These are phyloP conservation scores for Drosophila pseudotakahashii DNA, from an alignment of 2,888 invertebrate species.

Conservation along the genomic window DNA sequence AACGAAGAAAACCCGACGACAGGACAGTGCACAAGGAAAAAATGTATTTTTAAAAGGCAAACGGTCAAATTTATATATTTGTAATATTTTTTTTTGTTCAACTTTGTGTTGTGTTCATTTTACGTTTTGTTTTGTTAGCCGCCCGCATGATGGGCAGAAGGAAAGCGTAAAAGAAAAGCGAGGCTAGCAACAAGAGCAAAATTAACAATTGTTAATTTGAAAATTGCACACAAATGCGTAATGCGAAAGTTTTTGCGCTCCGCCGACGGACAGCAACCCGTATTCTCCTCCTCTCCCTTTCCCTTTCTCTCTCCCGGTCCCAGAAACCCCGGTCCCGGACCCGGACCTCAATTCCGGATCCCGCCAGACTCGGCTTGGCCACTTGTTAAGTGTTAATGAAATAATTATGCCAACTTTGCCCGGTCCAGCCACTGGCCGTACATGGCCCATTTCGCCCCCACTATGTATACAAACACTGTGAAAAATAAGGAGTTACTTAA, in stretches of 20 bases:
- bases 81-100: slow-evolving; percentile 33
- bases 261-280: slow-evolving; percentile 31
- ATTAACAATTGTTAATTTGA: slow-evolving; percentile 82
- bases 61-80: slow-evolving; percentile 64
- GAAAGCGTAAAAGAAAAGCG: slow-evolving; percentile 34
- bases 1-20: slow-evolving; percentile 64
- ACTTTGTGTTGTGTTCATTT: slow-evolving; percentile 44
- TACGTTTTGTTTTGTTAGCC: slow-evolving; percentile 47
- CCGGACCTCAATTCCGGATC: slow-evolving; percentile 14
- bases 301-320: neutral
- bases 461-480: slow-evolving; percentile 18
- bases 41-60: slow-evolving; percentile 76
- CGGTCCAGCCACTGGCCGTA: slow-evolving; percentile 54
- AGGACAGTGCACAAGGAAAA: slow-evolving; percentile 41
- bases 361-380: slow-evolving; percentile 55
- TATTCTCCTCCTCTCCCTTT: neutral
- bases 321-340: neutral
- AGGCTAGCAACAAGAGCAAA: slow-evolving; percentile 54
- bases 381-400: slow-evolving; percentile 81
- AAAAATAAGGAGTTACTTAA: neutral
- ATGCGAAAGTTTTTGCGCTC: slow-evolving; percentile 76
- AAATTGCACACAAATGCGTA: slow-evolving; percentile 81
- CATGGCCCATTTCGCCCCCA: slow-evolving; percentile 57
- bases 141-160: slow-evolving; percentile 48
- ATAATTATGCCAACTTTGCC: slow-evolving; percentile 79